Evolutionary conservation across 2,797 vertebrate species (phyloP), one percentile per base, ranked within the genome.

Genomic region (Acanthornis magna): DNA sequence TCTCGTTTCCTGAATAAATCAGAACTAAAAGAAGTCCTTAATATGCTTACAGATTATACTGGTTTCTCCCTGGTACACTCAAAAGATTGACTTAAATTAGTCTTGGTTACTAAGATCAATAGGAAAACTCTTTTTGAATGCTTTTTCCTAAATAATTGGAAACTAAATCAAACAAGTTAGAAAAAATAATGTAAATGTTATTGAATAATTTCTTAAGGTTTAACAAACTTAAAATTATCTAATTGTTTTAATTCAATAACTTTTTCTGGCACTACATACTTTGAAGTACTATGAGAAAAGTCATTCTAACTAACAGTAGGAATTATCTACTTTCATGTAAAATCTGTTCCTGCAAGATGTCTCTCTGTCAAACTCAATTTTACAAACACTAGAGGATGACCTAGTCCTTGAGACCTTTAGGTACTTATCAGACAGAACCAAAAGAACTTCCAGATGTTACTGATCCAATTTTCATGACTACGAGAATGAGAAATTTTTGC

Each of bases 371-470:
- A 91, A 76, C 34, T 66, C 36, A 80, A 43, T 94, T 89, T 95
- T 94, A 43, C 43, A 73, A 93, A 66, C 43, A 63, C 54, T 63
- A 76, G 62, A 90, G 58, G 63, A 83, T 85, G 71, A 91, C 54
- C 88, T 85, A 77, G 78, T 51, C 50, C 45, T 79, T 88, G 68
- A 80, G 91, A 95, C 25, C 16, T 47, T 78, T 93, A 88, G 48
- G 21, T 70, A 70, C 32, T 48, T 89, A 40, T 70, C 57, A 89
- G 48, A 76, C 1, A 0, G 72, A 94, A 92, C 50, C 50, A 71
- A 83, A 91, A 95, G 66, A 93, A 68, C 77, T 94, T 88, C 84
- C 74, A 92, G 73, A 84, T 86, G 58, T 57, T 93, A 17, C 27
- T 72, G 80, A 58, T 87, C 71, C 62, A 82, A 43, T 81, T 96